Conservation (phyloP, 2,888 invertebrate species). For the Cerastoderma edule region DNA sequence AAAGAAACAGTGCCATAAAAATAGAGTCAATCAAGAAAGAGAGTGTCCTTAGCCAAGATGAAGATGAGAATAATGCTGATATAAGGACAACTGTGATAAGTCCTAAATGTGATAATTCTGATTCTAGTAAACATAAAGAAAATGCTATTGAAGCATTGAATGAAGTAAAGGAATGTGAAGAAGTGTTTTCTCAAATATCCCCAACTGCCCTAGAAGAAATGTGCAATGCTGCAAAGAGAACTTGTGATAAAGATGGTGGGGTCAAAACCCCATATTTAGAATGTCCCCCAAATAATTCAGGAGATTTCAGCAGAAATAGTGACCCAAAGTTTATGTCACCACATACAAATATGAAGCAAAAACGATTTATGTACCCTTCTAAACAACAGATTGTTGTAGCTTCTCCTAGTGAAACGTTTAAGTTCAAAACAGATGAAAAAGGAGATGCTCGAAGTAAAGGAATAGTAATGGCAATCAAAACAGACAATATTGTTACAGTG, state of each 20-base stretch:
- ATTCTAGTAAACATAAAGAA: background rate
- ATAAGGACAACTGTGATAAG: no score
- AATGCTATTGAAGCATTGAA: background rate
- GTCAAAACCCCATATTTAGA: background rate
- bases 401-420: conserved; percentile 62
- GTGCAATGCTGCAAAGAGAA: conserved; percentile 45
- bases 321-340: background rate
- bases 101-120: background rate
- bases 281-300: background rate
- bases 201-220: conserved; percentile 61
- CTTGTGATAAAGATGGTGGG: background rate
- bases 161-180: conserved; percentile 33
- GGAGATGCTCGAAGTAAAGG: conserved; percentile 20
- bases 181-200: conserved; percentile 71
- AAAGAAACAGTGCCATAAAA: no score
- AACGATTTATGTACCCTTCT: conserved; percentile 69
- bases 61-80: background rate
- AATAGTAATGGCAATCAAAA: conserved; percentile 37
- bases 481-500: conserved; percentile 18
- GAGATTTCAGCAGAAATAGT: background rate
- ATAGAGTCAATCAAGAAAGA: no score
- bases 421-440: conserved; percentile 42
- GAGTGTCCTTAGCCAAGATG: no score
- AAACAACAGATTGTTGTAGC: conserved; percentile 57
- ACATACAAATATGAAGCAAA: background rate